Conservation (phyloP, 2,888 invertebrate species). For the Synanthedon vespiformis region DNA sequence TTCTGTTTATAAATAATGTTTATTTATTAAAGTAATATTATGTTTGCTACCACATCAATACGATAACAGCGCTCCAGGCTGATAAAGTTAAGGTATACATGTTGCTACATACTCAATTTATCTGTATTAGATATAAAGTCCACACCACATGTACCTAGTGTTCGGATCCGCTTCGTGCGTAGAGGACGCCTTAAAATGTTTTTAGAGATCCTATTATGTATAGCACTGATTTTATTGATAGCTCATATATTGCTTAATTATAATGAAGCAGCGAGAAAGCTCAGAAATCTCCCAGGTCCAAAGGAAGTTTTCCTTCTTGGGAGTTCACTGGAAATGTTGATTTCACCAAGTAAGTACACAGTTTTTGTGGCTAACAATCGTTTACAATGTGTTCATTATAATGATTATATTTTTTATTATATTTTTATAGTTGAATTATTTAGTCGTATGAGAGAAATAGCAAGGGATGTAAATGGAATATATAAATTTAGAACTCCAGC, state of each 20-base stretch:
- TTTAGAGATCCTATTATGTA: neutral
- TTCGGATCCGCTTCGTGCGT: neutral
- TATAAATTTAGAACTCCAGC: constrained; percentile 29
- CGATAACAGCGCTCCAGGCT: too few relatives aligned
- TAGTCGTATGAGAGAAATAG: constrained; percentile 19
- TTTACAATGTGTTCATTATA: neutral
- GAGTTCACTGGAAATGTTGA: constrained; percentile 11
- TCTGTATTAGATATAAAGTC: too few relatives aligned
- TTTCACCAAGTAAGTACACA: constrained; percentile 19
- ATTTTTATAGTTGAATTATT: constrained; percentile 29
- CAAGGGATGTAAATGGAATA: constrained; percentile 25
- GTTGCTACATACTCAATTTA: too few relatives aligned
- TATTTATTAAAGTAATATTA: too few relatives aligned
- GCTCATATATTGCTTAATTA: constrained; percentile 10
- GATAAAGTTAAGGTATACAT: too few relatives aligned
- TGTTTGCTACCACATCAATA: too few relatives aligned
- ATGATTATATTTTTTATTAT: neutral
- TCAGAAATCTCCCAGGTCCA: constrained; percentile 32
- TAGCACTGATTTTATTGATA: neutral
- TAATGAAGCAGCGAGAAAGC: constrained; percentile 16
- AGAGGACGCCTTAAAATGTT: neutral
- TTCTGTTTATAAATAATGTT: too few relatives aligned
- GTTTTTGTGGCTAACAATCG: neutral
- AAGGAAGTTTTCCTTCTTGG: constrained; percentile 11
- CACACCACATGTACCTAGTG: neutral